phyloP scores from a whole-genome alignment of 2,113 vertebrate genomes.

The Dipodomys stephensi region DNA sequence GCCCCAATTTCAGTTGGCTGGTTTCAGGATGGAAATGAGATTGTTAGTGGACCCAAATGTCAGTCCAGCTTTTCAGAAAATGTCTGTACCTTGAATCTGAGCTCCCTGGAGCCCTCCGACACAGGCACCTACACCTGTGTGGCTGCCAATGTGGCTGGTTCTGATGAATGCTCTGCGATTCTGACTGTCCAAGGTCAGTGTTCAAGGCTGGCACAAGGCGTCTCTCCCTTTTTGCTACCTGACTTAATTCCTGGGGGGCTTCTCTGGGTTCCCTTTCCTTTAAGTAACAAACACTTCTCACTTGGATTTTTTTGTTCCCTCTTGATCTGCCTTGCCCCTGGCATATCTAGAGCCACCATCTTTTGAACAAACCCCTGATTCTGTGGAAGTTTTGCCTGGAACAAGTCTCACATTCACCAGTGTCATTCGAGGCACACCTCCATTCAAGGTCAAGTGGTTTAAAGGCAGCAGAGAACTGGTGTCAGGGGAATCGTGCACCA shows the following conservation, averaged over 20 bases:
- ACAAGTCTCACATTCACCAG: slow-evolving; percentile 91
- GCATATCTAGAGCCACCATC: slow-evolving; percentile 94
- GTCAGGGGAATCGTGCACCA: slow-evolving; percentile 88
- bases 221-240: rapidly evolving
- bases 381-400: slow-evolving; percentile 93
- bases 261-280: slow-evolving; percentile 1
- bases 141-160: slow-evolving; percentile 94
- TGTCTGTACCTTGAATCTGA: slow-evolving; percentile 92
- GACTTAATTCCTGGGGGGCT: not conserved
- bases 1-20: slow-evolving; percentile 94
- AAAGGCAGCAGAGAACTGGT: slow-evolving; percentile 93
- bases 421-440: slow-evolving; percentile 94
- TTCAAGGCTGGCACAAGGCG: rapidly evolving
- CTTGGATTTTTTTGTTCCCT: slow-evolving; percentile 36
- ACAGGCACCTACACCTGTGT: slow-evolving; percentile 93
- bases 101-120: slow-evolving; percentile 90
- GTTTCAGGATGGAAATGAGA: slow-evolving; percentile 94
- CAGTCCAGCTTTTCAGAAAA: slow-evolving; percentile 94
- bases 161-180: slow-evolving; percentile 91
- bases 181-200: slow-evolving; percentile 97
- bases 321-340: not conserved
- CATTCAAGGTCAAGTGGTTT: slow-evolving; percentile 97
- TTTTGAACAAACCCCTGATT: slow-evolving; percentile 95
- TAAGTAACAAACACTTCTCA: slow-evolving; percentile 38
- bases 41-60: slow-evolving; percentile 92